Evolutionary conservation across 1,140 invertebrate species (phyloP).

Genomic region (Aphaenogaster ashmeadi): DNA sequence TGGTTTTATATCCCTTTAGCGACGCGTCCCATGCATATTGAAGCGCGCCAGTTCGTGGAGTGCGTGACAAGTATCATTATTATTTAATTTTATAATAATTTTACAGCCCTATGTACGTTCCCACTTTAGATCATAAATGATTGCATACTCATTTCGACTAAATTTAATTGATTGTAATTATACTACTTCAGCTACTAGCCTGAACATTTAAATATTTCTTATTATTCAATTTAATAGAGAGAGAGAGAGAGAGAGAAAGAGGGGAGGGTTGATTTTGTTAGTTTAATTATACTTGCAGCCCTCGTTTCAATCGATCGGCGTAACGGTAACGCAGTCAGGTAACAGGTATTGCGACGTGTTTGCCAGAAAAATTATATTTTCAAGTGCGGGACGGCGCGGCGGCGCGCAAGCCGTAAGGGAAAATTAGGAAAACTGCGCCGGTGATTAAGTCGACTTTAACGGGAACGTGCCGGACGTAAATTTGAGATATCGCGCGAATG

Average conservation of each 20-base stretch:
- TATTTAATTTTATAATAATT: slow-evolving; percentile 40
- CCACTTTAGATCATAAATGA: not conserved
- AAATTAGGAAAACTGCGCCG: slow-evolving; percentile 32
- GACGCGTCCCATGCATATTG: slow-evolving; percentile 37
- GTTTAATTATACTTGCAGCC: not conserved
- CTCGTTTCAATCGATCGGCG: not conserved
- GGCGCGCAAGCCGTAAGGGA: not conserved
- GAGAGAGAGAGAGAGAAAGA: no score
- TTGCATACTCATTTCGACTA: not conserved
- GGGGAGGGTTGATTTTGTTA: not conserved
- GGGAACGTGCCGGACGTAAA: slow-evolving; percentile 38
- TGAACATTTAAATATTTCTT: not conserved
- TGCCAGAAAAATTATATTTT: slow-evolving; percentile 25
- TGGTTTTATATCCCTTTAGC: slow-evolving; percentile 27
- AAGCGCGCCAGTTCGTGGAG: not conserved
- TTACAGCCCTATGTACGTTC: not conserved
- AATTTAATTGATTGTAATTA: slow-evolving; percentile 18
- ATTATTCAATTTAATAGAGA: slow-evolving; percentile 10
- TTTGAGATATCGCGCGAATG: slow-evolving; percentile 46
- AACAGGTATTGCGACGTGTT: not conserved
- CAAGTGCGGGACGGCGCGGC: not conserved
- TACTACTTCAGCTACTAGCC: not conserved
- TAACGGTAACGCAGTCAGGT: not conserved
- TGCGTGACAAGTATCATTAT: slow-evolving; percentile 22
- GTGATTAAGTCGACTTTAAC: slow-evolving; percentile 53